phyloP scores from a whole-genome alignment of 2,888 invertebrate genomes.

The Zygaena filipendulae region DNA sequence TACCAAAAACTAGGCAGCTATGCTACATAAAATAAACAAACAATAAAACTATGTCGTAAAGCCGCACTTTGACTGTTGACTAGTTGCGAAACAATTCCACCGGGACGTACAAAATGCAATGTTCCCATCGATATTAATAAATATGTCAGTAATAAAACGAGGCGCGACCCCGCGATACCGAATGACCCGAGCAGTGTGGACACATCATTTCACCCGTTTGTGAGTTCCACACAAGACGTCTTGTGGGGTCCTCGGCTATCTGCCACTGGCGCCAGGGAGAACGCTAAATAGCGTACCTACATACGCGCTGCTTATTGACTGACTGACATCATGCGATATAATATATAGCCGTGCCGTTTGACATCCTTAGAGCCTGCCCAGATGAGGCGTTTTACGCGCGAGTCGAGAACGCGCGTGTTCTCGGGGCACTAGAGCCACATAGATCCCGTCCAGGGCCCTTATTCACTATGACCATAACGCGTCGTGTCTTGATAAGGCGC shows the following conservation, averaged over 20 bases:
- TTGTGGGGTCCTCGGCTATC: conserved; percentile 51
- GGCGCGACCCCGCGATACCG: conserved; percentile 56
- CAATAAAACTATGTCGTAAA: neutral
- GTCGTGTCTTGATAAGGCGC: too few relatives aligned
- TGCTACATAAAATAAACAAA: too few relatives aligned
- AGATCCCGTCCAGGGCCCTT: too few relatives aligned
- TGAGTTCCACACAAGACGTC: conserved; percentile 49
- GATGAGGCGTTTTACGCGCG: too few relatives aligned
- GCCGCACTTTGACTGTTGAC: neutral
- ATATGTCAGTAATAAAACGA: conserved; percentile 61
- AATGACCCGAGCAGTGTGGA: conserved; percentile 46
- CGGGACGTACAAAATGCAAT: conserved; percentile 47
- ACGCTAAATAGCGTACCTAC: conserved; percentile 25
- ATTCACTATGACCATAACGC: too few relatives aligned
- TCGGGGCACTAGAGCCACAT: too few relatives aligned
- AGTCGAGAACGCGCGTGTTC: too few relatives aligned
- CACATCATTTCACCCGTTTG: conserved; percentile 64
- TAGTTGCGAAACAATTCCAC: conserved; percentile 43
- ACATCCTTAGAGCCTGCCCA: too few relatives aligned
- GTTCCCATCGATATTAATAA: conserved; percentile 54
- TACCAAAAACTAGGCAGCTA: too few relatives aligned
- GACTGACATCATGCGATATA: conserved; percentile 21
- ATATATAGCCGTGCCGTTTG: conserved; percentile 22
- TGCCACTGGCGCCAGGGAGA: conserved; percentile 37
- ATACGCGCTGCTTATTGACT: conserved; percentile 29